phyloP scores from a whole-genome alignment of 2,113 vertebrate species.

The Strigops habroptila region DNA sequence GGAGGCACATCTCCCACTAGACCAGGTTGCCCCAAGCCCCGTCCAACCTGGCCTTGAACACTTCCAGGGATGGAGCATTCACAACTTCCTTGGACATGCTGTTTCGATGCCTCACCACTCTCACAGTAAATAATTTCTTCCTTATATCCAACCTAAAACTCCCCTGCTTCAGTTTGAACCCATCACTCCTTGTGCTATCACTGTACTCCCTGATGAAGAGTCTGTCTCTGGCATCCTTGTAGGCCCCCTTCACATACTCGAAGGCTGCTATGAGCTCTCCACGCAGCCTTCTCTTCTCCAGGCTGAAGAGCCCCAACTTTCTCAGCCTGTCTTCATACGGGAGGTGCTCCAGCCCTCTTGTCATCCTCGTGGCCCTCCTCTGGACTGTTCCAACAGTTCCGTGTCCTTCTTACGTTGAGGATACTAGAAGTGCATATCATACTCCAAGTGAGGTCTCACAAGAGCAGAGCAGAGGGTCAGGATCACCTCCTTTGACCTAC shows the following conservation, averaged over 20 bases:
- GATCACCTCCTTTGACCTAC: background rate
- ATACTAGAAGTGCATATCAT: background rate
- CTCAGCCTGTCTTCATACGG: rapidly evolving
- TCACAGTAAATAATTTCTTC: background rate
- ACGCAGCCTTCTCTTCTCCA: background rate
- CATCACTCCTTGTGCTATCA: background rate
- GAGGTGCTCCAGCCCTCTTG: background rate
- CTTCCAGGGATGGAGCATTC: background rate
- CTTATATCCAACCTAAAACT: background rate
- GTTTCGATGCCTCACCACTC: background rate
- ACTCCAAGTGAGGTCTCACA: background rate
- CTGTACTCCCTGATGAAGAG: background rate
- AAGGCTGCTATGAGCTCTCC: background rate
- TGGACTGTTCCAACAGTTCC: background rate
- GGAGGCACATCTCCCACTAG: background rate
- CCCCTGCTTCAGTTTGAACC: background rate
- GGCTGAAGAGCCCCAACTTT: background rate
- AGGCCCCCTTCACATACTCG: background rate
- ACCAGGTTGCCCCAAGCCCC: background rate
- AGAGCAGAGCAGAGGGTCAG: background rate
- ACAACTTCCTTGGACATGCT: background rate
- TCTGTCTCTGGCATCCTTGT: background rate
- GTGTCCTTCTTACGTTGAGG: background rate
- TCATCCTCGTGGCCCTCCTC: background rate
- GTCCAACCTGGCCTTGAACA: background rate